Percentiles rank a stretch among this genome's conserved stretches.
Evolutionary conservation across 2,888 invertebrate genomes (phyloP).

Genomic region (Timema podura): DNA sequence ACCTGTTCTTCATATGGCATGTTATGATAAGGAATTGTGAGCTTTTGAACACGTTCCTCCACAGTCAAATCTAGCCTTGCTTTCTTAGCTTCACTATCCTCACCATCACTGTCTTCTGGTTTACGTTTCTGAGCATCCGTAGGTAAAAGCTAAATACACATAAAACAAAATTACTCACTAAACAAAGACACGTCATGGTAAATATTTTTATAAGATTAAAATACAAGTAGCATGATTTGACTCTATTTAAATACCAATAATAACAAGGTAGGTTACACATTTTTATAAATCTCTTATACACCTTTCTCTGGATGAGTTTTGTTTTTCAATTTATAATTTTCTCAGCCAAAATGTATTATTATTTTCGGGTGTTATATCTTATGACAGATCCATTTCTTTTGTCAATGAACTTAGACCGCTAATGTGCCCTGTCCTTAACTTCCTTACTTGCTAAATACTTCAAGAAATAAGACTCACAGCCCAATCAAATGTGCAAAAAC

Average conservation of each 20-base stretch:
- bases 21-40: conserved; percentile 41
- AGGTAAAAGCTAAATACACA: conserved; percentile 33
- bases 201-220: too few species aligned
- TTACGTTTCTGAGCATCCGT: conserved; percentile 34
- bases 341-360: too few species aligned
- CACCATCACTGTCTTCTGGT: conserved; percentile 27
- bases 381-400: background rate
- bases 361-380: too few species aligned
- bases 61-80: conserved; percentile 37
- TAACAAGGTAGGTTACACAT: background rate
- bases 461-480: background rate
- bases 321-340: too few species aligned
- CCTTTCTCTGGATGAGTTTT: background rate
- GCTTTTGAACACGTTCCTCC: conserved; percentile 38
- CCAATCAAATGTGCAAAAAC: too few species aligned
- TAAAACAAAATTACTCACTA: background rate
- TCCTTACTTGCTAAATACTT: background rate
- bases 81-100: conserved; percentile 34
- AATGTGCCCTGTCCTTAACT: background rate
- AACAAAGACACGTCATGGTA: background rate
- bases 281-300: background rate
- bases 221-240: too few species aligned
- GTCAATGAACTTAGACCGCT: background rate
- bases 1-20: conserved; percentile 42
- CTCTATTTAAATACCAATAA: too few species aligned